Percentiles rank a stretch among this genome's conserved stretches.
Evolutionary conservation across 2,888 invertebrate genomes (phyloP).

Genomic region (Drosophila prolongata): DNA sequence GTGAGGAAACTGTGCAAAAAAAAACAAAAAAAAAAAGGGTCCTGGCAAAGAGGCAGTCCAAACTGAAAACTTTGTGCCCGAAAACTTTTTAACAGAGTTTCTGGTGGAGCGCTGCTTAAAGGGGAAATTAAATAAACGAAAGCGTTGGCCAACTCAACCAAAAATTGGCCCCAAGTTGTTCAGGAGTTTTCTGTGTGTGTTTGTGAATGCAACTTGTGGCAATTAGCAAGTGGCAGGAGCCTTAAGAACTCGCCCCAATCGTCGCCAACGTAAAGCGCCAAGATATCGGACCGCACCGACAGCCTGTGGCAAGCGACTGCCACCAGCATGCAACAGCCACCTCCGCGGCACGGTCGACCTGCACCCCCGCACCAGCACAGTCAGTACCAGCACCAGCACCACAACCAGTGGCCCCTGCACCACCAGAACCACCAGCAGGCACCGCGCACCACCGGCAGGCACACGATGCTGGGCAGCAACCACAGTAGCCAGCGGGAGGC

Average conservation of each 20-base stretch:
- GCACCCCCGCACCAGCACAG: slow-evolving; percentile 48
- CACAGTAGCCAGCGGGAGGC: slow-evolving; percentile 75
- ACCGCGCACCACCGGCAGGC: slow-evolving; percentile 41
- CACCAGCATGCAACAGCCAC: slow-evolving; percentile 71
- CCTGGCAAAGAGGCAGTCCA: not conserved
- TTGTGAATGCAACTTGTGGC: slow-evolving; percentile 42
- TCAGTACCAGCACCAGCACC: slow-evolving; percentile 52
- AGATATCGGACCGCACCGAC: slow-evolving; percentile 82
- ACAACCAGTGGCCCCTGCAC: slow-evolving; percentile 46
- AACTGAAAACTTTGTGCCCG: slow-evolving; percentile 32
- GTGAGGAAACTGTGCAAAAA: slow-evolving; percentile 19
- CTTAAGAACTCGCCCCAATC: not conserved
- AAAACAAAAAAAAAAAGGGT: too few species aligned
- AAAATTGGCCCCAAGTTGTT: slow-evolving; percentile 12
- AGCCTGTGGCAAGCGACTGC: slow-evolving; percentile 81
- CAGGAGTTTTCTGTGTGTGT: slow-evolving; percentile 7
- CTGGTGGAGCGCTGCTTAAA: slow-evolving; percentile 50
- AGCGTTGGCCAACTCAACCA: slow-evolving; percentile 19
- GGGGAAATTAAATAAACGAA: slow-evolving; percentile 56
- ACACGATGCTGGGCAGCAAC: slow-evolving; percentile 67
- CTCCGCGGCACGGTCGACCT: slow-evolving; percentile 60
- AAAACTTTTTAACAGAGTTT: slow-evolving; percentile 67
- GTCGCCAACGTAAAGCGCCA: slow-evolving; percentile 61
- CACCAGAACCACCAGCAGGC: slow-evolving; percentile 47
- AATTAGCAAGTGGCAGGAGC: slow-evolving; percentile 53